These are phyloP conservation scores for Papilio machaon DNA, from an alignment of 1,140 invertebrate species.

Conservation along the genomic window DNA sequence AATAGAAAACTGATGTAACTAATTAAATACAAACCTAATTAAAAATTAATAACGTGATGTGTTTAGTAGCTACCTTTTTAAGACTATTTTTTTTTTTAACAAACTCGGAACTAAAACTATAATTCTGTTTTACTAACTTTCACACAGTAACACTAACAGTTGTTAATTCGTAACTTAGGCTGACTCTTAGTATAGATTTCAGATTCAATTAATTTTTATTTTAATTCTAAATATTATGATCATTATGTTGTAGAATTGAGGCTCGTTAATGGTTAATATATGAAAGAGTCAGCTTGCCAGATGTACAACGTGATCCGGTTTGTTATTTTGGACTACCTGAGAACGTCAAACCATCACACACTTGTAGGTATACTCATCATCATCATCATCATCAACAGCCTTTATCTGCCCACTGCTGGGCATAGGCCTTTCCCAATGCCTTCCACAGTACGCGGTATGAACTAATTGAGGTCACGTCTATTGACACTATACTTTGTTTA, in stretches of 20 bases:
- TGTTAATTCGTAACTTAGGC: not conserved
- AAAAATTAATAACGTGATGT: not conserved
- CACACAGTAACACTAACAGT: no score
- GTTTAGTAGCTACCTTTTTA: no score
- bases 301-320: constrained; percentile 51
- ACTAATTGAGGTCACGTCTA: constrained; percentile 46
- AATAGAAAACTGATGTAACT: constrained; percentile 38
- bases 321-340: constrained; percentile 30
- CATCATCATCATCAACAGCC: no score
- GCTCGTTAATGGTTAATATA: constrained; percentile 21
- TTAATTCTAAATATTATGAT: not conserved
- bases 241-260: not conserved
- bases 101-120: no score
- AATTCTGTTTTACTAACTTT: no score
- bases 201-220: not conserved
- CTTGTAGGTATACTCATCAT: not conserved
- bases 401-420: no score
- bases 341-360: not conserved
- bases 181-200: not conserved
- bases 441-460: no score
- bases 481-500: not conserved
- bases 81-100: no score
- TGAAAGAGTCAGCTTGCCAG: constrained; percentile 44
- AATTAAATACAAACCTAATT: constrained; percentile 39
- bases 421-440: no score